These are phyloP conservation scores for Amphimedon queenslandica DNA, from an alignment of 37 sponge, comb jelly and placozoan genomes.

Conservation along the genomic window DNA sequence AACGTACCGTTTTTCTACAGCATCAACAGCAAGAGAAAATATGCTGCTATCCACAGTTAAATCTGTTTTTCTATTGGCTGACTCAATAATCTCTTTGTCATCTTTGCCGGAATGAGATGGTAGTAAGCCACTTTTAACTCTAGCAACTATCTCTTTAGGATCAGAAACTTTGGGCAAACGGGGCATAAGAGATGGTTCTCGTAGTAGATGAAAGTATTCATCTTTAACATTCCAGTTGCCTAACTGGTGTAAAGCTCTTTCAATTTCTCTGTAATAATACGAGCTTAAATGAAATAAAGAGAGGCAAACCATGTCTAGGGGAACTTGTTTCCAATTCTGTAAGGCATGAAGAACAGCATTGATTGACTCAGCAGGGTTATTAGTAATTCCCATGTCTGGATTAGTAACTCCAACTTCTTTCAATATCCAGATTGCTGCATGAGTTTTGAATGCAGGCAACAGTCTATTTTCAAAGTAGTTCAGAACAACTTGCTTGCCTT, in stretches of 20 bases:
- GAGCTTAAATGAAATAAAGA: constrained; percentile 8
- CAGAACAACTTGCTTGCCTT: too few species aligned
- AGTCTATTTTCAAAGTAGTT: constrained; percentile 18
- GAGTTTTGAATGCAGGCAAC: constrained; percentile 5
- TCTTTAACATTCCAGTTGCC: constrained; percentile 15
- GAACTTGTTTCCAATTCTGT: constrained; percentile 25
- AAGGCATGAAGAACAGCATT: too few species aligned
- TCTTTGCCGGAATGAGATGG: too few species aligned
- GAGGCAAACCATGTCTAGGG: constrained; percentile 1
- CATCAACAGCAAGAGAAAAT: too few species aligned
- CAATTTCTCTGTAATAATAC: constrained; percentile 28
- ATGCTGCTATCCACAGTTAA: too few species aligned
- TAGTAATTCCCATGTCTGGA: constrained; percentile 13
- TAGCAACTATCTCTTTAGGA: too few species aligned
- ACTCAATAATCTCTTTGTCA: too few species aligned
- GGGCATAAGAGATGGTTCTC: constrained; percentile 4
- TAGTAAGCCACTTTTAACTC: too few species aligned
- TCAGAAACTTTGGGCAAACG: too few species aligned
- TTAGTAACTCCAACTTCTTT: constrained; percentile 5
- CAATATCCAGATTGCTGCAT: constrained; percentile 19
- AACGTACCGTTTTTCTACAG: too few species aligned
- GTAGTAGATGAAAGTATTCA: background rate
- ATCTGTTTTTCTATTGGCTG: too few species aligned
- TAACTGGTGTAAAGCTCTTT: constrained; percentile 8
- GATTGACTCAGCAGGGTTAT: constrained; percentile 21